Base-by-base conservation (phyloP, 2,113 vertebrate genomes). In the Lasiurus cinereus region DNA sequence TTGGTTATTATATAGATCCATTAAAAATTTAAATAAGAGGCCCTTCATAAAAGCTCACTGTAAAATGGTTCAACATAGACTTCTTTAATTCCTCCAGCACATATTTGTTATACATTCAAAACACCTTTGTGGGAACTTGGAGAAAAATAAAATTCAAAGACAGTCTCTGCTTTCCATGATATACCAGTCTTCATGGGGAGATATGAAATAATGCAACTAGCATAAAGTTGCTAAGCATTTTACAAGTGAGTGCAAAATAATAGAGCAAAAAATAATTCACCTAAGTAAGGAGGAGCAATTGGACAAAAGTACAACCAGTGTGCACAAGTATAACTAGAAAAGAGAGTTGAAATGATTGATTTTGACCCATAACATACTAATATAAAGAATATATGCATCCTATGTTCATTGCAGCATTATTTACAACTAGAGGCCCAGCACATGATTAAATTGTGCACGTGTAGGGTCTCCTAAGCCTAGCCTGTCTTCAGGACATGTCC, bases 91-190 rank as follows among this genome's bases (percentile, higher is more conserved):
- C n/a, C 66, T n/a, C 8, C 56, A 86, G 33, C 59, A 89, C 6
- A 72, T 39, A 76, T 5, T 93, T 83, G 15, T 69, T 72, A 83
- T 24, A 67, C 7, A 46, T 33, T 78, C 54, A 62, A 74, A 96
- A 88, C 27, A 27, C n/a, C 1, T 89, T 24, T 16, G 11, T 33
- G 36, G 5, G 19, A 84, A 50, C 50, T 72, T 86, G 13, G 36
- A 79, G 77, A 29, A 59, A 87, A 92, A 88, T 36, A 69, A 73
- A 95, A 90, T 33, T 91, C 39, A 87, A 54, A 91, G 33, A 70
- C 6, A 83, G 10, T 66, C 33, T 70, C 16, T 54, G 6, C 3
- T 48, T 74, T 72, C 14, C 21, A 21, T 29, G 48, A 66, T 79
- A 39, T n/a, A 91, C 67, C 6, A 66, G 39, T 76, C 27, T 76